Conservation (phyloP, 2,113 vertebrate genomes). For the Scortum barcoo region DNA sequence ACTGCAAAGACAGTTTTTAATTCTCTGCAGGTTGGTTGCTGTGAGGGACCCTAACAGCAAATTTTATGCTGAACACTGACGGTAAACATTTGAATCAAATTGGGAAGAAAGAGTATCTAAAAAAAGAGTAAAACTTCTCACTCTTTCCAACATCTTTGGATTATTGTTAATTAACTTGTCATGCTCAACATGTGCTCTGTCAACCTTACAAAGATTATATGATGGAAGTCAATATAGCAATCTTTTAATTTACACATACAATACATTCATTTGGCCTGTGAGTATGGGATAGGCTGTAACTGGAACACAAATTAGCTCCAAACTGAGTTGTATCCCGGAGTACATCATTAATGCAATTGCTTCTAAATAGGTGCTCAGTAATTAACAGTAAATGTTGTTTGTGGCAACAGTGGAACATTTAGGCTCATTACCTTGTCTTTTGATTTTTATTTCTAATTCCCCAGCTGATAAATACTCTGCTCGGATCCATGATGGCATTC, state of each 20-base stretch:
- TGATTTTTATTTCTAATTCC: conserved; percentile 49
- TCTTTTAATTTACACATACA: not conserved
- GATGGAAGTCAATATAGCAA: not conserved
- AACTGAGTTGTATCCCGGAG: conserved; percentile 28
- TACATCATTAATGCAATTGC: conserved; percentile 25
- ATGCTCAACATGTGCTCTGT: not conserved
- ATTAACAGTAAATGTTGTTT: conserved; percentile 57
- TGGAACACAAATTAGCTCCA: conserved; percentile 35
- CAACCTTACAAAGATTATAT: not conserved
- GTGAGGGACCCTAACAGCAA: not conserved
- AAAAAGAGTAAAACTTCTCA: not conserved
- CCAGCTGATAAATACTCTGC: conserved; percentile 58
- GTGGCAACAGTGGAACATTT: conserved; percentile 27
- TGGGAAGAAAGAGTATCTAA: not conserved
- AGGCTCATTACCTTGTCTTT: conserved; percentile 56
- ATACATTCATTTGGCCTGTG: not conserved
- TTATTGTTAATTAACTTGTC: not conserved
- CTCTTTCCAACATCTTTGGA: not conserved
- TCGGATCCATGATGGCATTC: conserved; percentile 55
- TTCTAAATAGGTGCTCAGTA: conserved; percentile 38
- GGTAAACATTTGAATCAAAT: not conserved
- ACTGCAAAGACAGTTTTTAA: not conserved
- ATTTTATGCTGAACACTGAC: not conserved
- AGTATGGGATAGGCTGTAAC: not conserved
- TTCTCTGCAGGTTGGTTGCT: not conserved